Evolutionary conservation across 2,888 invertebrate genomes (phyloP).

Genomic region (Agelastica alni): DNA sequence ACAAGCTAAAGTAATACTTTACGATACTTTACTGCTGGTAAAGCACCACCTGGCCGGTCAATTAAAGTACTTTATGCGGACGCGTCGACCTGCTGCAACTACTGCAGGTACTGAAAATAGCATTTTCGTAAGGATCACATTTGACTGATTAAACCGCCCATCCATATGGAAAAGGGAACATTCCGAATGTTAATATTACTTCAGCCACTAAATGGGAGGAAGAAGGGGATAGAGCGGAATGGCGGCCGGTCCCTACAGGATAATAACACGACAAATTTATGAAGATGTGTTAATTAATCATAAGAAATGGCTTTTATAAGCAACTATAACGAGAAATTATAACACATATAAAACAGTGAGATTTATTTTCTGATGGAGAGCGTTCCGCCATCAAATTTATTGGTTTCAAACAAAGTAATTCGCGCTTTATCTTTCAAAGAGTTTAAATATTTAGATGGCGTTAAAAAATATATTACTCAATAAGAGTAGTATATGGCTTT

Average conservation of each 20-base stretch:
- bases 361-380: constrained; percentile 30
- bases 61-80: constrained; percentile 37
- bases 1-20: constrained; percentile 50
- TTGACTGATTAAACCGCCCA: constrained; percentile 17
- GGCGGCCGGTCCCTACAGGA: constrained; percentile 38
- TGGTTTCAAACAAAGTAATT: constrained; percentile 30
- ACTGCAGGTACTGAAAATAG: too few species aligned
- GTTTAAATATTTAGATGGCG: constrained; percentile 5
- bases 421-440: constrained; percentile 11
- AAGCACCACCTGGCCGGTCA: constrained; percentile 46
- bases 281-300: constrained; percentile 50
- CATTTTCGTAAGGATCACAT: constrained; percentile 16
- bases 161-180: constrained; percentile 21
- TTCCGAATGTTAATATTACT: background rate
- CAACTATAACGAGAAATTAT: constrained; percentile 36
- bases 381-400: constrained; percentile 28
- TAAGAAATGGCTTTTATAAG: constrained; percentile 40
- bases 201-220: background rate
- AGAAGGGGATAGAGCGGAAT: constrained; percentile 27
- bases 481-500: too few species aligned
- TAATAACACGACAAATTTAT: constrained; percentile 47
- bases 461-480: constrained; percentile 1
- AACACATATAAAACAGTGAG: constrained; percentile 34
- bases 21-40: constrained; percentile 46
- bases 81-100: constrained; percentile 4